Evolutionary conservation across 2,797 vertebrate species (phyloP).

Genomic region (Esox masquinongy): DNA sequence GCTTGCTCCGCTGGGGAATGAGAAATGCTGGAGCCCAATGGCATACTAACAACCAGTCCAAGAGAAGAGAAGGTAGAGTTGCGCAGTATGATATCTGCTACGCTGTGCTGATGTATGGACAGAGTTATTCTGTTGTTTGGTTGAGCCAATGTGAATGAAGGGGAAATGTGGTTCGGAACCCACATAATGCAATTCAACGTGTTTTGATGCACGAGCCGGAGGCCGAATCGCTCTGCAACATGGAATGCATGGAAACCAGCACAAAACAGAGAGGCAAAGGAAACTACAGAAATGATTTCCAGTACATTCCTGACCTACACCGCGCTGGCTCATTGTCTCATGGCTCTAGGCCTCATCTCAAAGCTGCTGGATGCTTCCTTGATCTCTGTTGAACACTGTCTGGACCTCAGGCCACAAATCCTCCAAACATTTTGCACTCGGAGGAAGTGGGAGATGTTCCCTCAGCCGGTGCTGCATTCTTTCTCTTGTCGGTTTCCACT

Average conservation of each 20-base stretch:
- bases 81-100: too few relatives aligned
- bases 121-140: too few relatives aligned
- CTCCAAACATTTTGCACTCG: slow-evolving; percentile 12
- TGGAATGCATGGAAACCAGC: slow-evolving; percentile 36
- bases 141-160: too few relatives aligned
- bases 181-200: too few relatives aligned
- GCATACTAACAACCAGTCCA: too few relatives aligned
- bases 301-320: slow-evolving; percentile 33
- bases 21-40: too few relatives aligned
- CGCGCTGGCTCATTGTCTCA: slow-evolving; percentile 34
- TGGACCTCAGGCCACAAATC: slow-evolving; percentile 37
- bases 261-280: slow-evolving; percentile 33
- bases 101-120: too few relatives aligned
- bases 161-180: too few relatives aligned
- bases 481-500: slow-evolving; percentile 18
- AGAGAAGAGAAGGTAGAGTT: too few relatives aligned
- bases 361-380: slow-evolving; percentile 33
- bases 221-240: too few relatives aligned
- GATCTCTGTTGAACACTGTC: slow-evolving; percentile 40
- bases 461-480: neutral
- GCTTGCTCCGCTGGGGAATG: too few relatives aligned
- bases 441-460: neutral
- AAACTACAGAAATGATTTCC: slow-evolving; percentile 20
- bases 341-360: slow-evolving; percentile 31
- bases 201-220: too few relatives aligned